These are phyloP conservation scores for Tinea pellionella DNA, from an alignment of 2,888 invertebrate species.

Conservation along the genomic window DNA sequence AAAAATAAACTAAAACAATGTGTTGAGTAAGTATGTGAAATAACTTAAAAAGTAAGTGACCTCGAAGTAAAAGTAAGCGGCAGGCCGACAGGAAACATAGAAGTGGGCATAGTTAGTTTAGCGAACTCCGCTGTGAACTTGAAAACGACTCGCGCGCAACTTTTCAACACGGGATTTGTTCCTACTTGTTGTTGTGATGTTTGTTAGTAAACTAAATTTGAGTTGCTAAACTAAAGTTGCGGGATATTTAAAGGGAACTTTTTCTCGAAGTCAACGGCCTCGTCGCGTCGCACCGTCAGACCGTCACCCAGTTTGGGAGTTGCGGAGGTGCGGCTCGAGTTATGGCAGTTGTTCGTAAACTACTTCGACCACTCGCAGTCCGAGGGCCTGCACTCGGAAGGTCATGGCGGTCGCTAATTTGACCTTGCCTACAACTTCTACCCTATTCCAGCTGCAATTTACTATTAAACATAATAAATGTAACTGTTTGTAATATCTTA, in stretches of 20 bases:
- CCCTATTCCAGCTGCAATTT: slow-evolving; percentile 9
- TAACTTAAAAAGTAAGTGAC: slow-evolving; percentile 12
- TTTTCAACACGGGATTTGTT: slow-evolving; percentile 54
- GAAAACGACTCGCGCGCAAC: slow-evolving; percentile 67
- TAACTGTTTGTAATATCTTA: too few relatives aligned
- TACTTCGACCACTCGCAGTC: slow-evolving; percentile 43
- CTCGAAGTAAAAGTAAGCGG: slow-evolving; percentile 14
- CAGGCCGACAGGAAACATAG: slow-evolving; percentile 3
- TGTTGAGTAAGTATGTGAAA: neutral
- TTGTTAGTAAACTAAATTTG: slow-evolving; percentile 68
- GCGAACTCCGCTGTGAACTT: slow-evolving; percentile 40
- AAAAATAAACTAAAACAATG: neutral
- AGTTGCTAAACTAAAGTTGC: slow-evolving; percentile 68
- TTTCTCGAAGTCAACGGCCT: slow-evolving; percentile 69
- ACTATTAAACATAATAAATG: neutral
- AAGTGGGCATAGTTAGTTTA: slow-evolving; percentile 5
- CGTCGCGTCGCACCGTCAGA: slow-evolving; percentile 28
- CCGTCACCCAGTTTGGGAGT: slow-evolving; percentile 68
- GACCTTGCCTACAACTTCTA: slow-evolving; percentile 61
- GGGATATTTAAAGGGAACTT: slow-evolving; percentile 70
- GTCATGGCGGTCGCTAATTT: slow-evolving; percentile 58
- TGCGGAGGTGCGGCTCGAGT: slow-evolving; percentile 42
- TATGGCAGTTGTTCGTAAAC: slow-evolving; percentile 69
- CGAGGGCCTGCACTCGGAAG: slow-evolving; percentile 59
- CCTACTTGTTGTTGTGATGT: slow-evolving; percentile 63